A percentile compares a stretch with the other conserved stretches of the same genome.
Evolutionary conservation across 2,888 invertebrate genomes (phyloP).

Genomic region (Plutella xylostella): DNA sequence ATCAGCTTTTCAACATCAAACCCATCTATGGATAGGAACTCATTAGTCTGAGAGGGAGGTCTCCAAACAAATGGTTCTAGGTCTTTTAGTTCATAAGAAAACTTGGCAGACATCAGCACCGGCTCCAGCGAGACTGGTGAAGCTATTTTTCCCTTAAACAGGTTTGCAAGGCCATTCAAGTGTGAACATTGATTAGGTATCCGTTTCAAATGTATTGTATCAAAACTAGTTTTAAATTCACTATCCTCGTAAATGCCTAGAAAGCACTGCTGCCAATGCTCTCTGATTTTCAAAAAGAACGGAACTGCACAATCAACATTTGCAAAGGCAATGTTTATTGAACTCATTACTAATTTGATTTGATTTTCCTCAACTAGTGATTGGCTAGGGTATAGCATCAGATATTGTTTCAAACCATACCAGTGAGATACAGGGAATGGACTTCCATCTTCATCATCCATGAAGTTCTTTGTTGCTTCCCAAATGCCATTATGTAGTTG

Average conservation of each 20-base stretch:
- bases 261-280: constrained; percentile 84
- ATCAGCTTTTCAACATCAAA: constrained; percentile 58
- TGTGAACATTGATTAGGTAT: constrained; percentile 86
- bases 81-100: constrained; percentile 77
- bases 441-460: constrained; percentile 51
- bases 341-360: constrained; percentile 84
- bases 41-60: constrained; percentile 56
- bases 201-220: constrained; percentile 87
- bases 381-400: constrained; percentile 77
- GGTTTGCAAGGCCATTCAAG: constrained; percentile 82
- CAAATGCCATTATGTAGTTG: constrained; percentile 45
- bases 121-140: constrained; percentile 72
- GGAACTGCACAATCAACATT: constrained; percentile 87
- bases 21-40: constrained; percentile 57
- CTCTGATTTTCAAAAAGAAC: constrained; percentile 87
- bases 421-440: constrained; percentile 74
- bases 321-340: constrained; percentile 82
- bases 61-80: constrained; percentile 74
- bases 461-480: constrained; percentile 51
- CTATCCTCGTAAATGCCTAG: constrained; percentile 84
- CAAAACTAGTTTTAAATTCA: constrained; percentile 84
- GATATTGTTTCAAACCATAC: constrained; percentile 87
- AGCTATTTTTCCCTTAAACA: constrained; percentile 93
- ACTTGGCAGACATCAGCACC: constrained; percentile 78
- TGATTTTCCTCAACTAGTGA: constrained; percentile 76